These are phyloP conservation scores for Apus apus DNA, from an alignment of 2,113 vertebrate genomes.

Conservation along the genomic window DNA sequence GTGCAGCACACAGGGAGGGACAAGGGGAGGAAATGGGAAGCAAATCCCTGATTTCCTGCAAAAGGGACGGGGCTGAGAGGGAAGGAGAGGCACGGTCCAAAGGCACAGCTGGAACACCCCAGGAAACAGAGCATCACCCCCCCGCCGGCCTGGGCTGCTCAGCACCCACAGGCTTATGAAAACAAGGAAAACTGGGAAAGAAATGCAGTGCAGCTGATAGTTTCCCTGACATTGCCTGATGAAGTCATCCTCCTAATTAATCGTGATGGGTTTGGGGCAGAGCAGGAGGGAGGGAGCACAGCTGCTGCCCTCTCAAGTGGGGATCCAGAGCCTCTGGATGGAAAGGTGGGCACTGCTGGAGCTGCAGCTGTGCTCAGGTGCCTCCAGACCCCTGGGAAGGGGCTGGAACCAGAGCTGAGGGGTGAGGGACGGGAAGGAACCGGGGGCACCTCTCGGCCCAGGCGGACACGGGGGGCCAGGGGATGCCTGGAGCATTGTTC, in stretches of 20 bases:
- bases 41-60: background rate
- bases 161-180: background rate
- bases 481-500: conserved; percentile 2
- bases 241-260: conserved; percentile 11
- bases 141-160: background rate
- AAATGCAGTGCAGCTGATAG: background rate
- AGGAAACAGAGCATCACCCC: background rate
- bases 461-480: background rate
- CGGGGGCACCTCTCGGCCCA: background rate
- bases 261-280: background rate
- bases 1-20: background rate
- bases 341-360: background rate
- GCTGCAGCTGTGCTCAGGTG: background rate
- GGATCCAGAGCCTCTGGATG: background rate
- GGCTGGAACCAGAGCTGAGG: background rate
- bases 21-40: background rate
- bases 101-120: background rate
- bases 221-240: background rate
- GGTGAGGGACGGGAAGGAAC: background rate
- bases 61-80: fast-evolving
- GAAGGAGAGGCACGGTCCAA: background rate
- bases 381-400: fast-evolving
- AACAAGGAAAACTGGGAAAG: background rate
- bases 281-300: background rate
- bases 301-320: background rate